Percentiles rank a stretch among this genome's conserved stretches.
Conservation (phyloP, 2,888 invertebrate species). For the Oxystoma pomonae region DNA sequence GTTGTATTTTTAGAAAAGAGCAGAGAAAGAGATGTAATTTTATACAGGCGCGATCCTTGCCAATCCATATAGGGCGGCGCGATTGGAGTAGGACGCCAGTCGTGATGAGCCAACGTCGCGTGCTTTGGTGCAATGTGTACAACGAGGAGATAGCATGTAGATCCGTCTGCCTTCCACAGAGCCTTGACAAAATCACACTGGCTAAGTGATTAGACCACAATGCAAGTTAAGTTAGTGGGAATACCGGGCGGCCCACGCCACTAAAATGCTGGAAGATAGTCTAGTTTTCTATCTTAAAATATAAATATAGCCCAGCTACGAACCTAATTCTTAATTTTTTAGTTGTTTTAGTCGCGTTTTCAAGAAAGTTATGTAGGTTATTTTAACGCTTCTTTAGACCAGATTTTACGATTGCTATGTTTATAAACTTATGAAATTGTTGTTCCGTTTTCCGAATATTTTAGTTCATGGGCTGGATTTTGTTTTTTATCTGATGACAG, state of each 20-base stretch:
- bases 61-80: conserved; percentile 50
- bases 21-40: conserved; percentile 49
- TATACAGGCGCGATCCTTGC: conserved; percentile 47
- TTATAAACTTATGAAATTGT: background rate
- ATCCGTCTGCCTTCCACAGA: background rate
- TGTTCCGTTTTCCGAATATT: background rate
- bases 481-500: too few species aligned
- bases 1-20: conserved; percentile 47
- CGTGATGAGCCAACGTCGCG: background rate
- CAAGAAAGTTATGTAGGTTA: background rate
- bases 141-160: background rate
- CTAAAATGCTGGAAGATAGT: background rate
- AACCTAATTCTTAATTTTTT: background rate
- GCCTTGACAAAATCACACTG: background rate
- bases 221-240: background rate
- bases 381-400: background rate
- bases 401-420: background rate
- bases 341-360: too few species aligned
- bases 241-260: background rate
- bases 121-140: background rate
- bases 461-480: background rate
- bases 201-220: background rate
- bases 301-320: background rate
- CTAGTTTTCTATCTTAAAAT: background rate
- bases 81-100: conserved; percentile 38